Evolutionary conservation across 2,888 invertebrate genomes (phyloP).

Genomic region (Tricholauxania praeusta): DNA sequence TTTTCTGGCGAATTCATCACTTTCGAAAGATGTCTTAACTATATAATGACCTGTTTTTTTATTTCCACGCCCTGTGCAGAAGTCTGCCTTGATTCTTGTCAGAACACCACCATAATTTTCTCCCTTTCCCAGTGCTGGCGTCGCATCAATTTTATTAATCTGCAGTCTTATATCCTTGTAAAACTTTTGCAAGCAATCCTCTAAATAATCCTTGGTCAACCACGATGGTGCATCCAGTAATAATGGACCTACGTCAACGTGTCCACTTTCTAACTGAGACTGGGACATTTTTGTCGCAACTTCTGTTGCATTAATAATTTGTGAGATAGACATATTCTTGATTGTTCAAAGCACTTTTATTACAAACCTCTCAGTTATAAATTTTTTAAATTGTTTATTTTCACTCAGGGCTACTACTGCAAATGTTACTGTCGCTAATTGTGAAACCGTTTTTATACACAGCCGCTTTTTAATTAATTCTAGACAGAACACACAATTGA

Average conservation of each 20-base stretch:
- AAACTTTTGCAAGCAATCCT: constrained; percentile 51
- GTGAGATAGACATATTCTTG: constrained; percentile 15
- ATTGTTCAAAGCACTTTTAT: background rate
- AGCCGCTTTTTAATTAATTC: constrained; percentile 7
- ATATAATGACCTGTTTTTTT: constrained; percentile 48
- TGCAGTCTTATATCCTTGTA: constrained; percentile 52
- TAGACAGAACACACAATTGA: background rate
- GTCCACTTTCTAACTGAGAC: background rate
- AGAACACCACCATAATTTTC: constrained; percentile 63
- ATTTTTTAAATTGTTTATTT: background rate
- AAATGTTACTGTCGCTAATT: background rate
- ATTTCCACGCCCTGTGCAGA: constrained; percentile 41
- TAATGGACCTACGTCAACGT: background rate
- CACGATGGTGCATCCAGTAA: constrained; percentile 56
- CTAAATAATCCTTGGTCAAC: constrained; percentile 59
- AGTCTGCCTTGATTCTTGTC: constrained; percentile 53
- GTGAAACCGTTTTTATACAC: constrained; percentile 19
- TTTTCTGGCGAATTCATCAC: constrained; percentile 57
- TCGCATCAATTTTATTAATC: constrained; percentile 49
- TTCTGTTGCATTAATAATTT: constrained; percentile 3
- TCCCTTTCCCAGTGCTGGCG: constrained; percentile 60
- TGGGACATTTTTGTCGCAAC: background rate
- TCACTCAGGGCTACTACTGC: constrained; percentile 1
- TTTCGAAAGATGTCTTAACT: constrained; percentile 62
- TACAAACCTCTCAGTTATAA: constrained; percentile 7